phyloP scores from a whole-genome alignment of 2,797 vertebrate species.

The Babyrousa celebensis region DNA sequence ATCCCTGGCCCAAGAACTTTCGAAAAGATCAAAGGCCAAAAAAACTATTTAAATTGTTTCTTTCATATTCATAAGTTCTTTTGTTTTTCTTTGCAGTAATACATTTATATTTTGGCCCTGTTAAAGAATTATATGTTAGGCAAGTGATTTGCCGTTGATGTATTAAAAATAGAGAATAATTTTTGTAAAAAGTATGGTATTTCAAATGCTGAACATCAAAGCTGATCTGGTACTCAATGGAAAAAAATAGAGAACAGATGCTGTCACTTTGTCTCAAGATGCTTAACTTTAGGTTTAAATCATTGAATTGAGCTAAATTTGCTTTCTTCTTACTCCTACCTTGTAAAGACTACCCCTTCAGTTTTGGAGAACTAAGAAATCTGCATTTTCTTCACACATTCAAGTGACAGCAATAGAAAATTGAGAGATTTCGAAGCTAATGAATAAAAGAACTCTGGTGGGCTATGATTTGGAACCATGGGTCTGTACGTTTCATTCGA shows the following conservation, averaged over 20 bases:
- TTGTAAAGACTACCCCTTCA: conserved; percentile 22
- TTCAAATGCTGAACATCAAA: background rate
- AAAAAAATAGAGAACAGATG: background rate
- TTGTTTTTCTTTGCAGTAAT: background rate
- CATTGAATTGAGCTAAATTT: background rate
- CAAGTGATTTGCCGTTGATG: too few species aligned
- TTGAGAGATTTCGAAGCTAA: conserved; percentile 19
- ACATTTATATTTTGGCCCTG: background rate
- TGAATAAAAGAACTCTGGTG: conserved; percentile 11
- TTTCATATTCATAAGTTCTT: background rate
- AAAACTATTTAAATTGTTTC: background rate
- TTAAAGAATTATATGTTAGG: background rate
- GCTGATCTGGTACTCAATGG: background rate
- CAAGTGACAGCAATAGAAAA: conserved; percentile 8
- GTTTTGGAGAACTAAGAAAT: conserved; percentile 34
- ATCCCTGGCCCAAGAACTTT: too few species aligned
- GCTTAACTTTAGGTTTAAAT: background rate
- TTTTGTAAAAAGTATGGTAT: background rate
- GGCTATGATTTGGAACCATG: background rate
- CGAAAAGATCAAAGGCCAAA: background rate
- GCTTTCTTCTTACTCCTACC: background rate
- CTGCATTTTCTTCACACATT: conserved; percentile 41
- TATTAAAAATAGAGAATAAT: background rate
- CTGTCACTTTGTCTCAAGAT: background rate
- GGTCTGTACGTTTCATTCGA: background rate